phyloP scores from a whole-genome alignment of 2,113 vertebrate species.

The Eurypyga helias region DNA sequence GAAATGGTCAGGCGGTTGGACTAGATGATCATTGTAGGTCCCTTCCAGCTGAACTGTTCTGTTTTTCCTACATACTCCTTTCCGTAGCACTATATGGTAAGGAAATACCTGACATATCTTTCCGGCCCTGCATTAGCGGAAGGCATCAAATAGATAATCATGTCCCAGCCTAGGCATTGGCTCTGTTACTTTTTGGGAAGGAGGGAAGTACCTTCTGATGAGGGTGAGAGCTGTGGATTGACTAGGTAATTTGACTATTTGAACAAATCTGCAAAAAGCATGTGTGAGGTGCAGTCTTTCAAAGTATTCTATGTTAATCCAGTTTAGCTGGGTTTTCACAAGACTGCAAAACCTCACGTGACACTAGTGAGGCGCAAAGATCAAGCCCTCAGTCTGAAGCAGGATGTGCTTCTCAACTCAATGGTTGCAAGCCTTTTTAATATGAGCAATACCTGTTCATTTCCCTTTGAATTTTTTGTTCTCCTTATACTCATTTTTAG shows the following conservation, averaged over 20 bases:
- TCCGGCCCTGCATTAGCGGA: not conserved
- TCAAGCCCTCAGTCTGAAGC: not conserved
- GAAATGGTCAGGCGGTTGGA: not conserved
- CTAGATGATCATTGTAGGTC: not conserved
- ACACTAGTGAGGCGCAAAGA: not conserved
- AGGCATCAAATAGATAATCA: not conserved
- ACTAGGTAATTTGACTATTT: not conserved
- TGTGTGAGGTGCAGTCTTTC: fast-evolving
- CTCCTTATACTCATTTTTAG: not conserved
- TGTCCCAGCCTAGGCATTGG: not conserved
- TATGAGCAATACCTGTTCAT: not conserved
- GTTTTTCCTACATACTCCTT: not conserved
- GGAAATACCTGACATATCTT: not conserved
- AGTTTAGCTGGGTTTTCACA: not conserved
- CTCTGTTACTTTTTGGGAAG: not conserved
- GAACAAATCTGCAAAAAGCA: not conserved
- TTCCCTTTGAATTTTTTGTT: not conserved
- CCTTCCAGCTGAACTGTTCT: not conserved
- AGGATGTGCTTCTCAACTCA: not conserved
- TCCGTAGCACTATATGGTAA: not conserved
- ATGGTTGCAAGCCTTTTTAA: not conserved
- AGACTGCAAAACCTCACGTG: not conserved
- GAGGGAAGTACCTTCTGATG: not conserved
- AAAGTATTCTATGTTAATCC: not conserved
- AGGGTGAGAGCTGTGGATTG: not conserved